Evolutionary conservation across 2,888 invertebrate species (phyloP).

Genomic region (Agrotis ipsilon): DNA sequence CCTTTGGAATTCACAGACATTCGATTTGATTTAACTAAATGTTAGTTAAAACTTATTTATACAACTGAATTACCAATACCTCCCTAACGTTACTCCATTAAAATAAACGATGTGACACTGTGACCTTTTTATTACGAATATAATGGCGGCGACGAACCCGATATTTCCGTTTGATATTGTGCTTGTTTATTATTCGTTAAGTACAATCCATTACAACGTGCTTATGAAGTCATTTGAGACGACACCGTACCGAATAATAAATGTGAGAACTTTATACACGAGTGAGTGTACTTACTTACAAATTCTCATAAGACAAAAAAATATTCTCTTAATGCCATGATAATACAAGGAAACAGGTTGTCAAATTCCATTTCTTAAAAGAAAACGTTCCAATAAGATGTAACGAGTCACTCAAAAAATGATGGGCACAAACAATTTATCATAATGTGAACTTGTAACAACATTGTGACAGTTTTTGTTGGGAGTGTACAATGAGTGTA

Average conservation of each 20-base stretch:
- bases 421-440: constrained; percentile 57
- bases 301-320: constrained; percentile 51
- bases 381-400: constrained; percentile 61
- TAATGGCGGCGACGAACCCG: constrained; percentile 82
- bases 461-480: constrained; percentile 66
- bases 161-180: constrained; percentile 87
- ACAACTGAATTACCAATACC: constrained; percentile 14
- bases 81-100: constrained; percentile 37
- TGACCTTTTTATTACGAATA: constrained; percentile 85
- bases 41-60: constrained; percentile 22
- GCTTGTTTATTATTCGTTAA: constrained; percentile 77
- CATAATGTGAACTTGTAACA: constrained; percentile 62
- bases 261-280: constrained; percentile 54
- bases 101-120: constrained; percentile 73
- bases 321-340: constrained; percentile 30
- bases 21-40: constrained; percentile 27
- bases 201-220: constrained; percentile 76
- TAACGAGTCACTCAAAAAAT: constrained; percentile 64
- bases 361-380: constrained; percentile 46
- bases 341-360: constrained; percentile 56
- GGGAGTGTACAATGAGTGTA: constrained; percentile 68
- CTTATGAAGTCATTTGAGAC: constrained; percentile 58
- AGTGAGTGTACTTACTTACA: constrained; percentile 50
- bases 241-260: constrained; percentile 43
- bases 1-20: constrained; percentile 23